A percentile compares a stretch with the other conserved stretches of the same genome.
Conservation (phyloP, 2,888 invertebrate species). For the Melieria omissa region DNA sequence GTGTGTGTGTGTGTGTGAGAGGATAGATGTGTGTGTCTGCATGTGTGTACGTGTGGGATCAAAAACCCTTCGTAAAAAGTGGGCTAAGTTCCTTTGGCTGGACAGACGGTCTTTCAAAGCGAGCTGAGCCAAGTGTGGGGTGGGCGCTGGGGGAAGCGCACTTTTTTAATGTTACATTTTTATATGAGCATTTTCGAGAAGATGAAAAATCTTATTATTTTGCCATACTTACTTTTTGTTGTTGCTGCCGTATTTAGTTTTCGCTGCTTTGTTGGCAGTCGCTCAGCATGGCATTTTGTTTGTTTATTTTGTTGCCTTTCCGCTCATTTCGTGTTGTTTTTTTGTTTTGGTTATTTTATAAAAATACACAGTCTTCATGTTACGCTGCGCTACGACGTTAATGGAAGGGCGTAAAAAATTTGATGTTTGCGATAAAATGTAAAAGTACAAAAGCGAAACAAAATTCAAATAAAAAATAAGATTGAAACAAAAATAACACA, state of each 20-base stretch:
- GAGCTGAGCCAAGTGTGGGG: no score
- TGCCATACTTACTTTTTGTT: neutral
- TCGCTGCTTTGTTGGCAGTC: conserved; percentile 23
- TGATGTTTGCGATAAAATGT: conserved; percentile 26
- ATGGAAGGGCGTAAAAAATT: conserved; percentile 36
- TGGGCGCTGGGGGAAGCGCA: neutral
- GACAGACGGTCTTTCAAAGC: conserved; percentile 23
- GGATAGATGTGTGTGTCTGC: conserved; percentile 16
- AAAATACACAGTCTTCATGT: conserved; percentile 24
- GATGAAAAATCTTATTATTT: conserved; percentile 36
- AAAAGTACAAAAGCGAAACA: conserved; percentile 7
- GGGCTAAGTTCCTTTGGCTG: conserved; percentile 39
- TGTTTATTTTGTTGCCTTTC: neutral
- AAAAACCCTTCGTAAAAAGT: conserved; percentile 50
- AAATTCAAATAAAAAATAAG: conserved; percentile 19
- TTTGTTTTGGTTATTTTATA: neutral
- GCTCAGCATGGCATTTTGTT: conserved; percentile 10
- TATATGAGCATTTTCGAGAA: conserved; percentile 34
- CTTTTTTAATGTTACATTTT: conserved; percentile 37
- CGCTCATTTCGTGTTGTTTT: no score
- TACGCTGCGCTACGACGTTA: conserved; percentile 17
- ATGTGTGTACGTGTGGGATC: conserved; percentile 44
- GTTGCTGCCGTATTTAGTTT: conserved; percentile 11
- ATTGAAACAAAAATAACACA: conserved; percentile 10
- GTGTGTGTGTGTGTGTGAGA: neutral